Conservation (phyloP, 2,113 vertebrate species). For the Caloenas nicobarica region DNA sequence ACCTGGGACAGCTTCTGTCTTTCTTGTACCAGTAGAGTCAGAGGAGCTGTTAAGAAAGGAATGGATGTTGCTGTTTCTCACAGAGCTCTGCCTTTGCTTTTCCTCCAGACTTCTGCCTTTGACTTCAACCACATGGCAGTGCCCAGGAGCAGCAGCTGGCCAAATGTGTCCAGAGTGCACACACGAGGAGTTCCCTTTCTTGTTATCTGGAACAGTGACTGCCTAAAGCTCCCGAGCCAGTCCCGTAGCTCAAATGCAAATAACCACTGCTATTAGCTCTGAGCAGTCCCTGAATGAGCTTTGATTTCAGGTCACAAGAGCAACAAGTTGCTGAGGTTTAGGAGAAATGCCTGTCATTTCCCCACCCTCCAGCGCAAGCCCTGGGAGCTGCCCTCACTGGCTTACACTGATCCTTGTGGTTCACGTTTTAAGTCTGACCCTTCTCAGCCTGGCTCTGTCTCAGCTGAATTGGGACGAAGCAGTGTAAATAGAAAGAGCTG, state of each 20-base stretch:
- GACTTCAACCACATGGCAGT: neutral
- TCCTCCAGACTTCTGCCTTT: neutral
- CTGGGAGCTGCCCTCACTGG: neutral
- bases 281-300: neutral
- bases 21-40: neutral
- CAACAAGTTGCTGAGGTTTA: slow-evolving; percentile 3
- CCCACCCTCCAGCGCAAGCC: neutral
- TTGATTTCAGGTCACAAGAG: slow-evolving; percentile 11
- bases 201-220: neutral
- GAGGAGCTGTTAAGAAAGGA: neutral
- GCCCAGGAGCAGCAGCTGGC: slow-evolving; percentile 12
- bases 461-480: neutral
- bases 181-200: neutral
- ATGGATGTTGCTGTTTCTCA: neutral
- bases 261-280: neutral
- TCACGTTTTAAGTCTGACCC: neutral
- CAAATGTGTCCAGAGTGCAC: neutral
- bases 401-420: neutral
- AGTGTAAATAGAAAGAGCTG: neutral
- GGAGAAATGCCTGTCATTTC: neutral
- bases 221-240: neutral
- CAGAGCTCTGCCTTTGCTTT: neutral
- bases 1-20: neutral
- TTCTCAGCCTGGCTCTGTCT: neutral
- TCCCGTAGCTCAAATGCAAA: neutral